Percentiles rank a stretch among this genome's conserved stretches.
Conservation (phyloP, 2,797 vertebrate genomes). For the Chaetophractus vellerosus region DNA sequence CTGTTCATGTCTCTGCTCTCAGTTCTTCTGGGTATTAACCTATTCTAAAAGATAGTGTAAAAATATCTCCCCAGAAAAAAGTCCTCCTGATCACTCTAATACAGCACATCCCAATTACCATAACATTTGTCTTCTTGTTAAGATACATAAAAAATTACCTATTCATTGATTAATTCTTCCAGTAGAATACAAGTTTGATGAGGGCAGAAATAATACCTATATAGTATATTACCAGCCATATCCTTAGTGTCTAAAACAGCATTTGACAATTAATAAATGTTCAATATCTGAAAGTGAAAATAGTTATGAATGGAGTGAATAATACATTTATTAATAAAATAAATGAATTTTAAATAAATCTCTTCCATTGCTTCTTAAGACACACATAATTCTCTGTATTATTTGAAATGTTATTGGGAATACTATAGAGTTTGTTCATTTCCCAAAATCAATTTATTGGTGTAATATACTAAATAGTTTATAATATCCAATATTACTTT, state of each 20-base stretch:
- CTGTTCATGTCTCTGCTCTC: too few relatives aligned
- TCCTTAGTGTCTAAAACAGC: background rate
- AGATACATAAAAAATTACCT: slow-evolving; percentile 5
- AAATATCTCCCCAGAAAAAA: background rate
- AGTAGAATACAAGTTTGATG: background rate
- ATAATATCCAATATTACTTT: too few relatives aligned
- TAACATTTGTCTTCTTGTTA: background rate
- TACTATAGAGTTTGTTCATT: too few relatives aligned
- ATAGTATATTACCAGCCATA: background rate
- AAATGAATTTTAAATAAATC: background rate
- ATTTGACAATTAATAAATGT: background rate
- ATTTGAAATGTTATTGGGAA: too few relatives aligned
- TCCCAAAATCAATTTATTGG: too few relatives aligned
- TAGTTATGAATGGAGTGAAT: too few relatives aligned
- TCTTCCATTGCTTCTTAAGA: background rate
- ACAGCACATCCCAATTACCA: background rate
- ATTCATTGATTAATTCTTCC: background rate
- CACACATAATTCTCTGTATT: background rate
- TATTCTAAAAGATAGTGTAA: background rate
- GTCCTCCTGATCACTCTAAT: background rate
- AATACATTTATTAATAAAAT: background rate
- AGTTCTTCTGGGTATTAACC: too few relatives aligned
- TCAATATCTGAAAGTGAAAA: background rate
- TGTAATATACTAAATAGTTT: too few relatives aligned
- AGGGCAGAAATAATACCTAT: background rate